phyloP scores from a whole-genome alignment of 1,140 invertebrate genomes.

The Pantala flavescens region DNA sequence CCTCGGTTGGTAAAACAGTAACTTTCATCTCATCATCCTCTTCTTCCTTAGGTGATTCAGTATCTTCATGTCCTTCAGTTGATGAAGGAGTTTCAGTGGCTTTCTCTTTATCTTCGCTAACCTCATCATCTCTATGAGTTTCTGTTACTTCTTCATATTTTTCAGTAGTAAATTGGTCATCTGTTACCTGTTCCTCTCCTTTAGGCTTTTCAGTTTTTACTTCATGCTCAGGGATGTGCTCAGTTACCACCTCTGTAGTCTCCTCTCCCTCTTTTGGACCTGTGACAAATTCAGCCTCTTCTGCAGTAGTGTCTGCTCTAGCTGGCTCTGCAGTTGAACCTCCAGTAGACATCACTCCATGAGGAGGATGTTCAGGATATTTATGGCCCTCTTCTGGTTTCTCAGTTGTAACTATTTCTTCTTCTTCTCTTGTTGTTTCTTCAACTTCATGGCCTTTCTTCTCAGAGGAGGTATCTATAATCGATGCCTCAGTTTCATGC shows the following conservation, averaged over 20 bases:
- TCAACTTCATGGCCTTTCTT: conserved; percentile 12
- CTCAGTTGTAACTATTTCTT: neutral
- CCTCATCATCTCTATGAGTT: neutral
- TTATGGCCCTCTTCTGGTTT: neutral
- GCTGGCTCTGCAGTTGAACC: neutral
- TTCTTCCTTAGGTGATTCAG: neutral
- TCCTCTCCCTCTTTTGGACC: neutral
- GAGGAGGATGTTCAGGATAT: neutral
- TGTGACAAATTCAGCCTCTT: neutral
- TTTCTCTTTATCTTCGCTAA: neutral
- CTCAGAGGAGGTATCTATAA: conserved; percentile 9
- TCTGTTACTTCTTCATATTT: neutral
- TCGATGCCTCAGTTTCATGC: conserved; percentile 10
- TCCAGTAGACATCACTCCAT: neutral
- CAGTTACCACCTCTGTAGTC: neutral
- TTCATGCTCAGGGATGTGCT: neutral
- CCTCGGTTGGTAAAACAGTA: neutral
- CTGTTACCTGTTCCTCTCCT: neutral
- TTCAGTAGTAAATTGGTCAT: neutral
- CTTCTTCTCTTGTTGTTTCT: conserved; percentile 18
- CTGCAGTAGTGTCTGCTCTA: neutral
- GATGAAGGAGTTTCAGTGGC: neutral
- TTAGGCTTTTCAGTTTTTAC: neutral
- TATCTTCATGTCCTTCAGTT: neutral
- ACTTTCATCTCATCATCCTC: neutral